These are phyloP conservation scores for Zaprionus lineosus DNA, from an alignment of 2,888 invertebrate genomes.

Conservation along the genomic window DNA sequence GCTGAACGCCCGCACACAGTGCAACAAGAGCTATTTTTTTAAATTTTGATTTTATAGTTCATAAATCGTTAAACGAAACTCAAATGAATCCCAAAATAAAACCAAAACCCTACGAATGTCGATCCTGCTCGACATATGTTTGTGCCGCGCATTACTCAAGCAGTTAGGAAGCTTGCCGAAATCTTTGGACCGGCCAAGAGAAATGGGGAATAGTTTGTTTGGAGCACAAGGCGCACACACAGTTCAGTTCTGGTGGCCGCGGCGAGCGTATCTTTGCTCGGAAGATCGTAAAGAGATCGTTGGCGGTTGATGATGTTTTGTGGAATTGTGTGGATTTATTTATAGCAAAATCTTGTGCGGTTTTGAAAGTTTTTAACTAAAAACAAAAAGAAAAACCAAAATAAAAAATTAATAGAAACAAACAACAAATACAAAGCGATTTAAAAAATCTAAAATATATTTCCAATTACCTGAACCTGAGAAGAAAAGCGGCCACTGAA, in stretches of 20 bases:
- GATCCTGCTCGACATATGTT: conserved; percentile 7
- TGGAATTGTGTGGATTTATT: conserved; percentile 63
- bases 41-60: conserved; percentile 43
- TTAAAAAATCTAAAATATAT: conserved; percentile 15
- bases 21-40: conserved; percentile 4
- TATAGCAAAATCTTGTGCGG: conserved; percentile 62
- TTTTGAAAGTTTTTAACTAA: conserved; percentile 34
- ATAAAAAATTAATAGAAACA: neutral
- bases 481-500: conserved; percentile 3
- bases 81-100: neutral
- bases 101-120: too few species aligned
- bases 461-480: conserved; percentile 35
- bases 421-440: neutral
- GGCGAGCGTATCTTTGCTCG: conserved; percentile 31
- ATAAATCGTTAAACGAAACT: conserved; percentile 57
- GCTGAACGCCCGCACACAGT: too few species aligned
- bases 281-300: conserved; percentile 28
- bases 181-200: conserved; percentile 27
- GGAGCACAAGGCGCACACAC: conserved; percentile 39
- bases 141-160: conserved; percentile 2
- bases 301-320: conserved; percentile 43
- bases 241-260: conserved; percentile 61
- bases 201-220: conserved; percentile 50
- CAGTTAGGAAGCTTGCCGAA: conserved; percentile 2
- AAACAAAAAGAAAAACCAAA: conserved; percentile 9